These are phyloP conservation scores for Porites lutea DNA, from an alignment of 64 coral and sea anemone genomes.

Conservation along the genomic window DNA sequence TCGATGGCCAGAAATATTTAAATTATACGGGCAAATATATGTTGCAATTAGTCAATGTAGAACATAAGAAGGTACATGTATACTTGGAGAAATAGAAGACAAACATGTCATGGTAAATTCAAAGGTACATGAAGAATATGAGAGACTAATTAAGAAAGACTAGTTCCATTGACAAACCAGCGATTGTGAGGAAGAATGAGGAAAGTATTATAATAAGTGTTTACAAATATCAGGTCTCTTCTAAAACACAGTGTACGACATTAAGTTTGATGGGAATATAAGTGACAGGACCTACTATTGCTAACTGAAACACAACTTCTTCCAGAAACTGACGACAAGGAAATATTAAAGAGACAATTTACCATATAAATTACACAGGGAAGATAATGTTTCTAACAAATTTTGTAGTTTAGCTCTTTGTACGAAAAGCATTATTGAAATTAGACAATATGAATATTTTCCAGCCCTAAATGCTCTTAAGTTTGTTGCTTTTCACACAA, in stretches of 20 bases:
- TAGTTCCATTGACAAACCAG: background rate
- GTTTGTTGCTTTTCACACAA: too few species aligned
- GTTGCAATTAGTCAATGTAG: constrained; percentile 54
- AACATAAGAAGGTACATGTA: constrained; percentile 7
- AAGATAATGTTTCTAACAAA: too few species aligned
- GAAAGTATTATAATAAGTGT: background rate
- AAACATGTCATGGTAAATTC: constrained; percentile 51
- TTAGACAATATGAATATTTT: too few species aligned
- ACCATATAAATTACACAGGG: too few species aligned
- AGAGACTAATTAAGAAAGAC: constrained; percentile 14
- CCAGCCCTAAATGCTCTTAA: too few species aligned
- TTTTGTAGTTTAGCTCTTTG: too few species aligned
- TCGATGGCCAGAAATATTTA: constrained; percentile 28
- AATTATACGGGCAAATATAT: constrained; percentile 59
- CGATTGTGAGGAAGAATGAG: background rate
- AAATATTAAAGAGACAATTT: too few species aligned
- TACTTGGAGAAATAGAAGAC: constrained; percentile 39
- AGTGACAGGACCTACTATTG: constrained; percentile 30
- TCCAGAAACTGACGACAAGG: too few species aligned
- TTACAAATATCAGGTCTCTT: constrained; percentile 58
- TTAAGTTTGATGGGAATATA: constrained; percentile 52
- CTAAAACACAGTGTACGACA: constrained; percentile 40
- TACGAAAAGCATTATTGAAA: too few species aligned
- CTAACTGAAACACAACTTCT: constrained; percentile 67
- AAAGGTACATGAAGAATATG: constrained; percentile 48